Evolutionary conservation across 2,888 invertebrate genomes (phyloP).

Genomic region (Aelia acuminata): DNA sequence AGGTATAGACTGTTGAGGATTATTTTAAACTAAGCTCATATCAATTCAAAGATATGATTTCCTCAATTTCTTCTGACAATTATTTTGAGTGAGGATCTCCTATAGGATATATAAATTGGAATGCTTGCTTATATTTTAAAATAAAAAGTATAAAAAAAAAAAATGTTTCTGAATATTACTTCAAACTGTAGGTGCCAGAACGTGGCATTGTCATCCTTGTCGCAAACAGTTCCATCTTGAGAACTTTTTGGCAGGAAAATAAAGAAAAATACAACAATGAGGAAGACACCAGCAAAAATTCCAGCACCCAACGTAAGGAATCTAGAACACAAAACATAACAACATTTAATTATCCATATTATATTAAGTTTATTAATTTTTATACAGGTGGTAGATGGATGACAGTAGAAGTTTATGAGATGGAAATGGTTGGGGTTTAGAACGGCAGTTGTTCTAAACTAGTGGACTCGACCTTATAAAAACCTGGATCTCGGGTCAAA

Average conservation of each 20-base stretch:
- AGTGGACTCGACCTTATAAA: too few relatives aligned
- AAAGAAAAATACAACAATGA: slow-evolving; percentile 47
- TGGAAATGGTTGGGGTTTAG: too few relatives aligned
- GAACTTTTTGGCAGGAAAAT: slow-evolving; percentile 45
- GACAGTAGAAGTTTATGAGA: too few relatives aligned
- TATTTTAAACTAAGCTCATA: too few relatives aligned
- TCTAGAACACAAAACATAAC: slow-evolving; percentile 19
- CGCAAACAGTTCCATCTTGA: slow-evolving; percentile 20
- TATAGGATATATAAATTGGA: neutral
- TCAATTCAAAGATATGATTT: too few relatives aligned
- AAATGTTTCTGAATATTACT: neutral
- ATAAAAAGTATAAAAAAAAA: neutral
- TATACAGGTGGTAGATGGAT: too few relatives aligned
- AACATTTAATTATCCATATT: neutral
- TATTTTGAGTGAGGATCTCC: too few relatives aligned
- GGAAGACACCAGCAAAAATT: slow-evolving; percentile 37
- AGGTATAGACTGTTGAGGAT: too few relatives aligned
- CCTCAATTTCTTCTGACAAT: too few relatives aligned
- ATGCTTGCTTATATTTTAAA: neutral
- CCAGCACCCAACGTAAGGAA: slow-evolving; percentile 46
- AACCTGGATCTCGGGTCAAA: too few relatives aligned
- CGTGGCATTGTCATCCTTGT: slow-evolving; percentile 13
- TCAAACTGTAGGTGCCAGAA: slow-evolving; percentile 55
- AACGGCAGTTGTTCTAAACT: too few relatives aligned
- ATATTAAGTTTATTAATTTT: neutral